Conservation (phyloP, 2,888 invertebrate genomes). For the Cephalotes varians region DNA sequence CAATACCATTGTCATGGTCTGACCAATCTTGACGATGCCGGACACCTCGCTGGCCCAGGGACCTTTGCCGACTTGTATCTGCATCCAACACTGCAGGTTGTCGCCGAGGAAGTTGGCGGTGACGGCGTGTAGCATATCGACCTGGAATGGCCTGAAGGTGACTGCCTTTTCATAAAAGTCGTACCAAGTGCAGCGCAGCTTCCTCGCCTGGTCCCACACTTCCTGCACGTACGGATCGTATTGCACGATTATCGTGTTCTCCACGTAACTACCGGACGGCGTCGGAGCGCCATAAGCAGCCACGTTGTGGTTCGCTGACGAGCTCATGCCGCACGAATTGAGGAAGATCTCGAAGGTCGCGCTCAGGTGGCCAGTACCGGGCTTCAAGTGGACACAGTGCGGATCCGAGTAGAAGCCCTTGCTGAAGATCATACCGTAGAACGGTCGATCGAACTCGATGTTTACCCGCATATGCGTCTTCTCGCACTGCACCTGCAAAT, state of each 20-base stretch:
- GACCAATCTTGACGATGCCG: constrained; percentile 97
- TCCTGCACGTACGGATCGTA: constrained; percentile 98
- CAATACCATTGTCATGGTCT: constrained; percentile 98
- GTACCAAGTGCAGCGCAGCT: constrained; percentile 97
- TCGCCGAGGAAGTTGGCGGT: constrained; percentile 98
- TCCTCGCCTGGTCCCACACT: constrained; percentile 98
- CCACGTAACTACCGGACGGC: constrained; percentile 96
- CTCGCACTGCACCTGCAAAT: constrained; percentile 97
- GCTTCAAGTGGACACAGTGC: constrained; percentile 96
- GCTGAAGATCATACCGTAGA: constrained; percentile 98
- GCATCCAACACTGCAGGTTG: constrained; percentile 99
- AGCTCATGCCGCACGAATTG: constrained; percentile 97
- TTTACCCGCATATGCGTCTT: constrained; percentile 98
- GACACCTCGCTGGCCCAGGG: constrained; percentile 99
- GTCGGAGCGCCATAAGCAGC: constrained; percentile 95
- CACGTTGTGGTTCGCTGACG: constrained; percentile 95
- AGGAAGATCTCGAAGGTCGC: constrained; percentile 97
- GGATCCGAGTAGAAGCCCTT: constrained; percentile 97
- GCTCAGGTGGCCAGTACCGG: constrained; percentile 95
- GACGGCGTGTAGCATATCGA: constrained; percentile 97
- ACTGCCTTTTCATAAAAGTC: constrained; percentile 98
- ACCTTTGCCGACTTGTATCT: constrained; percentile 98
- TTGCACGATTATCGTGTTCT: constrained; percentile 97
- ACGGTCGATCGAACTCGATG: constrained; percentile 97
- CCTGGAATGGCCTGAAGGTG: constrained; percentile 97